Conservation (phyloP, 2,888 invertebrate genomes). For the Tetanocera ferruginea region DNA sequence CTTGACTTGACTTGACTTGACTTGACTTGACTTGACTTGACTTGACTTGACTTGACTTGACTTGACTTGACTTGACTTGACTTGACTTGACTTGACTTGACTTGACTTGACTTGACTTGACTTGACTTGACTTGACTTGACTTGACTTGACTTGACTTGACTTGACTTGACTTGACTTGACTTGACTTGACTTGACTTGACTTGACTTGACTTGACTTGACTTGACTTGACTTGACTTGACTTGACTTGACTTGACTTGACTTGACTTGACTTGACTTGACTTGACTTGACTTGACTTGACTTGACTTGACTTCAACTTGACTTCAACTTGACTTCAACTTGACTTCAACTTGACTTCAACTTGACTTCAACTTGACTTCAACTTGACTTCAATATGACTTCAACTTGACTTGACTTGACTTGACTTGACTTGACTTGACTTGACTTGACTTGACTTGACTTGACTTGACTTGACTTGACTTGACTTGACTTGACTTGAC, state of each 20-base stretch:
- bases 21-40: no score
- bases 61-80: no score
- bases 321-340: conserved; percentile 11
- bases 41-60: no score
- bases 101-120: no score
- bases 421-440: conserved; percentile 14
- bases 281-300: conserved; percentile 13
- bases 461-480: neutral
- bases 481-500: neutral
- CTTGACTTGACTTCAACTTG: conserved; percentile 14
- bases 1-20: no score
- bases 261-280: conserved; percentile 12
- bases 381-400: neutral
- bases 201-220: neutral
- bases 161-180: no score
- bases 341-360: conserved; percentile 12
- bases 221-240: neutral
- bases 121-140: no score
- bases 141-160: no score
- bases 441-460: conserved; percentile 2
- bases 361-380: conserved; percentile 21
- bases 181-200: conserved; percentile 1
- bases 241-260: neutral
- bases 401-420: neutral
- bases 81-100: no score